phyloP scores from a whole-genome alignment of 2,888 invertebrate species.

The Apamea epomidion region DNA sequence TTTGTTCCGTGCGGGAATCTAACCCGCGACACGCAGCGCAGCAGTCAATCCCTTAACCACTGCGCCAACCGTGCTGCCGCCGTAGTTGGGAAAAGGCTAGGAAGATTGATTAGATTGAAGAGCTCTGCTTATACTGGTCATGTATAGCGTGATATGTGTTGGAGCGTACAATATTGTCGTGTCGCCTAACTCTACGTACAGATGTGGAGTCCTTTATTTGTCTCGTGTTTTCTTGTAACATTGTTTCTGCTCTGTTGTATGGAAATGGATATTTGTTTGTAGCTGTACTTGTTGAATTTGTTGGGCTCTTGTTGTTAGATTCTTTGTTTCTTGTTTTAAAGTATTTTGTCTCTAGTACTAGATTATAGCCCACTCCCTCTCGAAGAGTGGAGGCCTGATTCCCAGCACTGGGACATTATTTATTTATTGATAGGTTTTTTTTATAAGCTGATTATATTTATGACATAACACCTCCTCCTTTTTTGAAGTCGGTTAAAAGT shows the following conservation, averaged over 20 bases:
- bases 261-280: slow-evolving; percentile 31
- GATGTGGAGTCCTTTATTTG: slow-evolving; percentile 32
- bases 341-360: no score
- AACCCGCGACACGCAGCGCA: no score
- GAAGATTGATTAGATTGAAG: neutral
- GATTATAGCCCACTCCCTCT: no score
- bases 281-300: slow-evolving; percentile 20
- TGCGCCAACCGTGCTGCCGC: no score
- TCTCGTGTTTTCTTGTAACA: slow-evolving; percentile 46
- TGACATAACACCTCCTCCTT: neutral
- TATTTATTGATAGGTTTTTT: no score
- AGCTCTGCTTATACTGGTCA: slow-evolving; percentile 5
- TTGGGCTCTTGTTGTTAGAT: neutral
- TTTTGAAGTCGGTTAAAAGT: neutral
- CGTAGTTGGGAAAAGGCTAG: no score
- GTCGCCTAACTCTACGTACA: slow-evolving; percentile 39
- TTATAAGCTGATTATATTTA: neutral
- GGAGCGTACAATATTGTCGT: slow-evolving; percentile 42
- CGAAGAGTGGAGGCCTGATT: no score
- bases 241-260: slow-evolving; percentile 30
- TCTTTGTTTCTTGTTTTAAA: neutral
- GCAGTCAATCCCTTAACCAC: no score
- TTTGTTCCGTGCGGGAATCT: no score
- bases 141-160: neutral
- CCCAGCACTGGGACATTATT: no score